Base-by-base conservation (phyloP, 1,140 invertebrate genomes). In the Scaptodrosophila lebanonensis region DNA sequence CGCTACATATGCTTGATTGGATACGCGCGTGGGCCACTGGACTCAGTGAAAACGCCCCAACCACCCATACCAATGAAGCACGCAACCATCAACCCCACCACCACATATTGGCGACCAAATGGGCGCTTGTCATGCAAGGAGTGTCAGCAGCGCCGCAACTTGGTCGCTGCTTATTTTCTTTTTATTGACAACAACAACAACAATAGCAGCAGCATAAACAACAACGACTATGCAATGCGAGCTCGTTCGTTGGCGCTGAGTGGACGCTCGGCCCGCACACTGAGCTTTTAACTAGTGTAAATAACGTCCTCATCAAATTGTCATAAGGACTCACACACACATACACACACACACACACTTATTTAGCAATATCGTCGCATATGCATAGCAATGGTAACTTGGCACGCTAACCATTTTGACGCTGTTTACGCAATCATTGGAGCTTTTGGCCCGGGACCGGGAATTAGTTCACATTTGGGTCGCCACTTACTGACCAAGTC, bases 291-390 rank as follows among this genome's bases (percentile, higher is more conserved):
- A 82, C 75, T 82, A 82, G 75, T 75, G 75, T 75, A 82, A 82
- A 82, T 82, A 82, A 82, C 52, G 75, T 82, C 75, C 75, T 82
- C 75, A 82, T 82, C 75, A 82, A 82, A 82, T 82, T 82, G 75
- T 82, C 75, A 82, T 82, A 82, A 82, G 75, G 61, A 82, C 61
- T 63, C 44, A 53, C 61, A 64, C 43, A 61, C 47, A 61, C 70
- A 71, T 29, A 20, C 43, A 18, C 64, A 64, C 33, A 60, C 40
- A 33, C 17, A 42, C 43, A 67, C 45, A 44, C 38, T 48, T 44
- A 60, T 11, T 39, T 29, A 52, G 56, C 57, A 53, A 69, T 75
- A 70, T 75, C 22, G 8, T 4, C 22, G 54, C 65, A 75, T 50
- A 43, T 39, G 29, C 27, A 42, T 9, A 17, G 60, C 54, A 82